Evolutionary conservation across 2,888 invertebrate species (phyloP), one percentile per base, ranked within the genome.

Genomic region (Nematopogon swammerdamellus): DNA sequence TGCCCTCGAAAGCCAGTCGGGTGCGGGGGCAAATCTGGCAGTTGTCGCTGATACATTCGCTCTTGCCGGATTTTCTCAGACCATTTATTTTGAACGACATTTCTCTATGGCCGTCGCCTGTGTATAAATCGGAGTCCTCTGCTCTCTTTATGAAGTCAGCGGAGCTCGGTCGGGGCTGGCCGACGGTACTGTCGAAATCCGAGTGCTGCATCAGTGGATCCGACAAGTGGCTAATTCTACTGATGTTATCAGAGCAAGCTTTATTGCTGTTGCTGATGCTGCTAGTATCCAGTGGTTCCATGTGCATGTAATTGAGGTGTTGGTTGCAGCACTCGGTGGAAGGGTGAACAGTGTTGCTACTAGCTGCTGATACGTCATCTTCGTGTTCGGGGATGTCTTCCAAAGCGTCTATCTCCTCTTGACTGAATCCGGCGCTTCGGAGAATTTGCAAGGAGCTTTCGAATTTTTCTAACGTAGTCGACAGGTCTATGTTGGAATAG

Each of bases 401-500:
- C 50, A 77, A 59, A 46, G 69, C 76, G 17, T 82, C 81, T 6
- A 82, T 58, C 53, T 83, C 82, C 53, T 83, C 82, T 56, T 80
- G 80, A 51, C 82, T 81, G 54, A 85, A 81, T 1, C 84, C 84
- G 11, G 83, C 83, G 58, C 82, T 84, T 52, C 82, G 72, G 18
- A 87, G 62, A 36, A 87, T 75, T 58, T 88, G 88, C 56, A 86
- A 81, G 46, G 90, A 88, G 64, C 88, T 91, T 64, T 91, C 91
- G 63, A 91, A 92, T 55, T 89, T 83, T 59, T 88, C 87, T 50
- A 91, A 68, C 0, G 90, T 89, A 56, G 88, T 85, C 51, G 86
- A 85, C 64, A 91, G 88, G 62, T 91, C 88, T 68, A 91, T 81
- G 62, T 89, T 88, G n/a, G 85, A 87, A 63, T 88, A 88, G 60